These are phyloP conservation scores for Carcina quercana DNA, from an alignment of 2,888 invertebrate genomes.

Conservation along the genomic window DNA sequence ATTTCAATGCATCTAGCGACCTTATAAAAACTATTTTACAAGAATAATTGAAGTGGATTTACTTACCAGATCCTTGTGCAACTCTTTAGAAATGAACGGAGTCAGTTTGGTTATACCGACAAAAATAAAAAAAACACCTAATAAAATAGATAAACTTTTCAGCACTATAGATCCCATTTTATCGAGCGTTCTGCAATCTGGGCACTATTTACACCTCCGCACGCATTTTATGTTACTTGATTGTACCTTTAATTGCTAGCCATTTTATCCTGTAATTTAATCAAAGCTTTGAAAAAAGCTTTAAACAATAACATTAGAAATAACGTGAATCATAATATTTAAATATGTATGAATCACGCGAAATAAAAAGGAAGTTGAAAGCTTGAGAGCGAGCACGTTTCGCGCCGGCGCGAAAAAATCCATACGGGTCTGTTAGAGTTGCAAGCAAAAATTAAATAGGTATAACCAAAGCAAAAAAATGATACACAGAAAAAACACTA, in stretches of 20 bases:
- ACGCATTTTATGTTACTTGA: constrained; percentile 4
- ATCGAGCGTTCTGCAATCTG: constrained; percentile 19
- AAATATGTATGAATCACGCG: constrained; percentile 11
- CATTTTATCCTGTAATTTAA: constrained; percentile 2
- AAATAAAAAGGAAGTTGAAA: constrained; percentile 14
- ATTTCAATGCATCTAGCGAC: constrained; percentile 54
- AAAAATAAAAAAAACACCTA: constrained; percentile 96
- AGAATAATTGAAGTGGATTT: constrained; percentile 9
- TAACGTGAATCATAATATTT: constrained; percentile 12
- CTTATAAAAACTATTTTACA: constrained; percentile 29
- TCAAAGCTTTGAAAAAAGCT: neutral
- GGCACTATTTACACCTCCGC: constrained; percentile 23
- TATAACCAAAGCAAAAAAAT: too few relatives aligned
- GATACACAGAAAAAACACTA: too few relatives aligned
- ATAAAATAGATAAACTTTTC: constrained; percentile 90
- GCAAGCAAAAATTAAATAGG: constrained; percentile 6
- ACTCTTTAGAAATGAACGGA: constrained; percentile 93
- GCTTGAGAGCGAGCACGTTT: constrained; percentile 37
- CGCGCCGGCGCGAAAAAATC: constrained; percentile 74
- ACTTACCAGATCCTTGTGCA: constrained; percentile 96
- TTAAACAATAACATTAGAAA: constrained; percentile 4
- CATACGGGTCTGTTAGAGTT: constrained; percentile 32
- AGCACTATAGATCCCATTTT: constrained; percentile 83
- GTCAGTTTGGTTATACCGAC: constrained; percentile 95
- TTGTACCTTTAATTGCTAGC: neutral